These are phyloP conservation scores for Calosoma granatense DNA, from an alignment of 1,140 invertebrate species.

Conservation along the genomic window DNA sequence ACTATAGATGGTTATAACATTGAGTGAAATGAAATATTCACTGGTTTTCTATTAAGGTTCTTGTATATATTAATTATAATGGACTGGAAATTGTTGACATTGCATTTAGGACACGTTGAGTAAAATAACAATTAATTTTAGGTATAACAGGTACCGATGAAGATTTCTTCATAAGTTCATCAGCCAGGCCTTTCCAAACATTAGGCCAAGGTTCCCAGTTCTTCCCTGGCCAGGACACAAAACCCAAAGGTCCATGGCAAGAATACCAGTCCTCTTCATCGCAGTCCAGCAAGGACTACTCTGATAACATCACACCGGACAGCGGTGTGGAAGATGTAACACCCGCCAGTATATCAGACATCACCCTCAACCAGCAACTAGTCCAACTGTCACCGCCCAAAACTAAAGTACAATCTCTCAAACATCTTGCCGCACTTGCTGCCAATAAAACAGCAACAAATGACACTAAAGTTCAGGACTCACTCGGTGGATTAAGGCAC, in stretches of 20 bases:
- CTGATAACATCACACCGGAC: conserved; percentile 40
- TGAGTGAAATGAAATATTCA: too few relatives aligned
- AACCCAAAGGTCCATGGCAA: not conserved
- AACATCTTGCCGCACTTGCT: conserved; percentile 25
- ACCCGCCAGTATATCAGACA: conserved; percentile 34
- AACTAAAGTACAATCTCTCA: conserved; percentile 21
- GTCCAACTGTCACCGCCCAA: conserved; percentile 15
- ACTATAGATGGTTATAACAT: too few relatives aligned
- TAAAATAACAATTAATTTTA: conserved; percentile 10
- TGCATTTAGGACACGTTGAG: too few relatives aligned
- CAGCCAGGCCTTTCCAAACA: conserved; percentile 54
- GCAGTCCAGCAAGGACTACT: not conserved
- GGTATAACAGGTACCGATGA: conserved; percentile 37
- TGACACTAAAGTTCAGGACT: conserved; percentile 18
- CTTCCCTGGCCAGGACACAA: conserved; percentile 45
- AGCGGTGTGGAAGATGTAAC: conserved; percentile 47
- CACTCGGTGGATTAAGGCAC: conserved; percentile 59
- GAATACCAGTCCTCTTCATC: not conserved
- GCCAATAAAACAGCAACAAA: conserved; percentile 26
- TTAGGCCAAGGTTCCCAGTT: conserved; percentile 56
- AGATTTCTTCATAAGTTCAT: conserved; percentile 61
- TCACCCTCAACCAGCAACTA: not conserved
- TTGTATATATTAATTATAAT: too few relatives aligned
- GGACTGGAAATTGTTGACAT: too few relatives aligned
- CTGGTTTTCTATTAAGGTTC: too few relatives aligned